Evolutionary conservation across 2,113 vertebrate genomes (phyloP).

Genomic region (Austrofundulus limnaeus): DNA sequence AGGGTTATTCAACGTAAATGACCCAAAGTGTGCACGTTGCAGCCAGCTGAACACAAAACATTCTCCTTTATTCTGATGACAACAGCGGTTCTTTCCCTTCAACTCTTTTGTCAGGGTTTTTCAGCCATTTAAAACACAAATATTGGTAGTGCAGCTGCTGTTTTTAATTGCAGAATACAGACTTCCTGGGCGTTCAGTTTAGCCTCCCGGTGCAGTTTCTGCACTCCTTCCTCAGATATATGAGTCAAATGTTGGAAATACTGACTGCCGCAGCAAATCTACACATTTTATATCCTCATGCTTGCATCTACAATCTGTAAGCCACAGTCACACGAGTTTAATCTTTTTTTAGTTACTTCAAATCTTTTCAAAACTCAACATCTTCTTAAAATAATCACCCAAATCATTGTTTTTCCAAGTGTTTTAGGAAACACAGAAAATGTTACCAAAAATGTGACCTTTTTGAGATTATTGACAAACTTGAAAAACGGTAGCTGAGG

Average conservation of each 20-base stretch:
- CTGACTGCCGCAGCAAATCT: not conserved
- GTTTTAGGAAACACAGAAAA: too few species aligned
- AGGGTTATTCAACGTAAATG: conserved; percentile 36
- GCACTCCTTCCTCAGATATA: conserved; percentile 14
- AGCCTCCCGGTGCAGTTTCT: conserved; percentile 1
- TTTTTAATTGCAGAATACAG: conserved; percentile 43
- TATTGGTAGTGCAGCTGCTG: conserved; percentile 22
- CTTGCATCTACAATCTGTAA: too few species aligned
- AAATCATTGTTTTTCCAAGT: too few species aligned
- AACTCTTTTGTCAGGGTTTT: conserved; percentile 50
- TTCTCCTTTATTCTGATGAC: conserved; percentile 59
- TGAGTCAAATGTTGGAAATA: not conserved
- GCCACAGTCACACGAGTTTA: too few species aligned
- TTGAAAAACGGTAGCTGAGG: too few species aligned
- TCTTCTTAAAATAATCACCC: too few species aligned
- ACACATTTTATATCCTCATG: not conserved
- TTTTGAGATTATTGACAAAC: too few species aligned
- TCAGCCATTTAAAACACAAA: conserved; percentile 30
- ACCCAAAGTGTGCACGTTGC: conserved; percentile 18
- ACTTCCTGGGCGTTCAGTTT: conserved; percentile 20
- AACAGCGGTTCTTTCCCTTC: conserved; percentile 31
- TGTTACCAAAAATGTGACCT: too few species aligned
- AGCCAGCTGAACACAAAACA: conserved; percentile 41
- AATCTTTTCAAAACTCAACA: too few species aligned
- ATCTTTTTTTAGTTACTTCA: too few species aligned